These are phyloP conservation scores for Pollenia amentaria DNA, from an alignment of 2,888 invertebrate species.

Conservation along the genomic window DNA sequence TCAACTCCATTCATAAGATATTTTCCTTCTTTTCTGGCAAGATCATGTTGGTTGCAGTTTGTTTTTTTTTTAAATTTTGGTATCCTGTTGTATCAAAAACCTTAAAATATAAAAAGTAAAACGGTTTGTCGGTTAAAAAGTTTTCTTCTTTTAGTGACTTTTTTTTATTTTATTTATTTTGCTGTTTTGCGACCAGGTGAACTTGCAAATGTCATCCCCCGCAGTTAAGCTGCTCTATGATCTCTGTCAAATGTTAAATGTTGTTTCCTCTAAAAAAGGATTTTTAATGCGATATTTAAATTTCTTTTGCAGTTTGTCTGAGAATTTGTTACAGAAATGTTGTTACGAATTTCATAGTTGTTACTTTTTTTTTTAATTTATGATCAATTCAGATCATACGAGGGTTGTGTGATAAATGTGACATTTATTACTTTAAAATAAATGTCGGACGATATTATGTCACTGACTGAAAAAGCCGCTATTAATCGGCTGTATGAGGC, in stretches of 20 bases:
- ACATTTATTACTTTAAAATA: background rate
- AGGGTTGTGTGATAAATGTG: constrained; percentile 17
- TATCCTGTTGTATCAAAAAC: constrained; percentile 58
- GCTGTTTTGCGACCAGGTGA: constrained; percentile 69
- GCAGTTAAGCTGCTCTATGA: constrained; percentile 74
- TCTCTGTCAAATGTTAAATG: constrained; percentile 73
- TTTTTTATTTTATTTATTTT: constrained; percentile 31
- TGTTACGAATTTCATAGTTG: constrained; percentile 66
- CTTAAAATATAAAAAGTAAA: background rate
- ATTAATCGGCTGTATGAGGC: too few species aligned
- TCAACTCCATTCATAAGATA: constrained; percentile 56
- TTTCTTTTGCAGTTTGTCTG: constrained; percentile 57
- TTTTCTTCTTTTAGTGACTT: constrained; percentile 43
- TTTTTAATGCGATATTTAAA: constrained; percentile 40
- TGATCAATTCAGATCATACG: constrained; percentile 39
- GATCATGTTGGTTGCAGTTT: constrained; percentile 49
- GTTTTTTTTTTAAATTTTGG: background rate
- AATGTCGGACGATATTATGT: background rate
- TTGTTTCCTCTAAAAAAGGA: constrained; percentile 66
- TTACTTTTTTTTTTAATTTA: constrained; percentile 53
- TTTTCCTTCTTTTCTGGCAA: constrained; percentile 29
- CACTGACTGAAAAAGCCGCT: too few species aligned
- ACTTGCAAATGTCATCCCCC: constrained; percentile 75
- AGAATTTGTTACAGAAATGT: constrained; percentile 73
- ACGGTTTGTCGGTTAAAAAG: constrained; percentile 63